A percentile compares a stretch with the other conserved stretches of the same genome.
These are phyloP conservation scores for Meandrina meandrites DNA, from an alignment of 92 coral and sea anemone species.

Conservation along the genomic window DNA sequence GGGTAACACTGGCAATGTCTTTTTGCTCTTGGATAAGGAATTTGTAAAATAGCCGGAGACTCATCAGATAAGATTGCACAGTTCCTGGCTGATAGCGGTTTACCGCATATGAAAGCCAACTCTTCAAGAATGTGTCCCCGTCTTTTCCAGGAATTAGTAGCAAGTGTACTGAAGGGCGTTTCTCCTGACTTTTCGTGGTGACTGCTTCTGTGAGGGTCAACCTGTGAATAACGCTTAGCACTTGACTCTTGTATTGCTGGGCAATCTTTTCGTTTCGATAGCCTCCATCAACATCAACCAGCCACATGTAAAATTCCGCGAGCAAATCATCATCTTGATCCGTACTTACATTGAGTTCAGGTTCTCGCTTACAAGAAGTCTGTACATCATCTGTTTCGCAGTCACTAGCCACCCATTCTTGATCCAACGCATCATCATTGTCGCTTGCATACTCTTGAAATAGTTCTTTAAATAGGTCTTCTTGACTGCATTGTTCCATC, in stretches of 20 bases:
- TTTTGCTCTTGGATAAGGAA: slow-evolving; percentile 39
- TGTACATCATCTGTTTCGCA: background rate
- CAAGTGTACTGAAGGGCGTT: background rate
- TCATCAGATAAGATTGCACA: slow-evolving; percentile 53
- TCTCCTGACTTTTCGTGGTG: background rate
- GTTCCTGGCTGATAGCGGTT: slow-evolving; percentile 56
- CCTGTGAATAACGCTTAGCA: slow-evolving; percentile 39
- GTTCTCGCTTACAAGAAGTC: background rate
- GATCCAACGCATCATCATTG: slow-evolving; percentile 48
- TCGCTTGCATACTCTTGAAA: slow-evolving; percentile 48
- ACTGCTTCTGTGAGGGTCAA: background rate
- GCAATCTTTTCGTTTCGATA: slow-evolving; percentile 48
- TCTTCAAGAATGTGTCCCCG: slow-evolving; percentile 41
- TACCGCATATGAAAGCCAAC: slow-evolving; percentile 37
- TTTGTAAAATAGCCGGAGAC: slow-evolving; percentile 45
- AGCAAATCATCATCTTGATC: background rate
- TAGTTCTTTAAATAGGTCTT: slow-evolving; percentile 2
- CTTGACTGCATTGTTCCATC: background rate
- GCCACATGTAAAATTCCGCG: slow-evolving; percentile 37
- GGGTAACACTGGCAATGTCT: slow-evolving; percentile 8
- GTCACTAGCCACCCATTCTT: background rate
- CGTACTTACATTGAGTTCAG: background rate
- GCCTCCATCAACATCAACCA: slow-evolving; percentile 57
- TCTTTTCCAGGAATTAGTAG: slow-evolving; percentile 45
- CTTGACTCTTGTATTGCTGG: slow-evolving; percentile 54